phyloP scores from a whole-genome alignment of 2,113 vertebrate species.

The Periophthalmus modestus region DNA sequence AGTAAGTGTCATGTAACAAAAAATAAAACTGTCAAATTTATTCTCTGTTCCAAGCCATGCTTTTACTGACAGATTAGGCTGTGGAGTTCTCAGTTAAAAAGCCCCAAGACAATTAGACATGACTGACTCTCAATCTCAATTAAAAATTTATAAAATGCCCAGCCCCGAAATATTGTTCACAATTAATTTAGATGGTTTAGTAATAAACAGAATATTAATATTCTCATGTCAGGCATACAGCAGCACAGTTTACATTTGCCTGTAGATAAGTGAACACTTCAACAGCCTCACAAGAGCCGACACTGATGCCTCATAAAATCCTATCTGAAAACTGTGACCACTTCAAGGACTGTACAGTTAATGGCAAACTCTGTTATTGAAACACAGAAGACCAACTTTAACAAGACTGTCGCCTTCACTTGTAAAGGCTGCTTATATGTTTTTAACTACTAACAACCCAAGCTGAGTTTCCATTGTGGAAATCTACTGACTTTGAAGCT shows the following conservation, averaged over 20 bases:
- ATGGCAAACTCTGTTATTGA: constrained; percentile 67
- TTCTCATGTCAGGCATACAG: neutral
- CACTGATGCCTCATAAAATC: constrained; percentile 59
- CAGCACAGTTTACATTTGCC: constrained; percentile 7
- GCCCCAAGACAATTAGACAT: too few species aligned
- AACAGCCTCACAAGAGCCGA: constrained; percentile 29
- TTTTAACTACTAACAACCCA: constrained; percentile 42
- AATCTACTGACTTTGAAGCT: constrained; percentile 27
- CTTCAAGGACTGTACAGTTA: constrained; percentile 58
- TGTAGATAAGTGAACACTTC: constrained; percentile 34
- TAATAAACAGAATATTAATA: neutral
- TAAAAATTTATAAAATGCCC: too few species aligned
- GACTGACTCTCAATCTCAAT: too few species aligned
- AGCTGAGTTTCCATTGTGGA: constrained; percentile 61
- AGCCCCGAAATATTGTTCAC: neutral
- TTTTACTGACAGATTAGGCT: too few species aligned
- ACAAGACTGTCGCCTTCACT: constrained; percentile 34
- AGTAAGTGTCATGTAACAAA: too few species aligned
- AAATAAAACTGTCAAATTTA: too few species aligned
- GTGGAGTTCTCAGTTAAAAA: too few species aligned
- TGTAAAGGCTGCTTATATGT: constrained; percentile 38
- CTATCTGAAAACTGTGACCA: constrained; percentile 55
- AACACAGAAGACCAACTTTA: constrained; percentile 48
- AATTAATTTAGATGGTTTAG: neutral
- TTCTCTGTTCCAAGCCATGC: too few species aligned